Percentiles rank a stretch among this genome's conserved stretches.
phyloP scores from a whole-genome alignment of 2,113 vertebrate genomes.

The Tupaia tana region DNA sequence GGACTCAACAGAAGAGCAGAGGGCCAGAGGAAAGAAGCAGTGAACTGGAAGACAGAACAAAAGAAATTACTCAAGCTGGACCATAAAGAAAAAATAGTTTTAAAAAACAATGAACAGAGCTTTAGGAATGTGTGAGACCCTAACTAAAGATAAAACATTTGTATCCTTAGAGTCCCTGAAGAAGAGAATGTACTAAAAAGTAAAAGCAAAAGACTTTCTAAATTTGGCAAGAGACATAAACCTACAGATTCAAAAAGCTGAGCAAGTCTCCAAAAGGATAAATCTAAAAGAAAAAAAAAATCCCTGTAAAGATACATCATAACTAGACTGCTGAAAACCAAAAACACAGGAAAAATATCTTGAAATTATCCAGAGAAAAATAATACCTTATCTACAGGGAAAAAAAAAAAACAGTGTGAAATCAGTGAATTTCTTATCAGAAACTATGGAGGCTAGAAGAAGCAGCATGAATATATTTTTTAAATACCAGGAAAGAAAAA shows the following conservation, averaged over 20 bases:
- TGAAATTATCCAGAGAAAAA: too few species aligned
- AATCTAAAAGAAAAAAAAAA: not conserved
- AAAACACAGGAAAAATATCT: too few species aligned
- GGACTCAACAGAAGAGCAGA: not conserved
- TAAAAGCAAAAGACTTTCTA: too few species aligned
- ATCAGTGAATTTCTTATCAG: too few species aligned
- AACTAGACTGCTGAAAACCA: too few species aligned
- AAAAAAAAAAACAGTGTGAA: too few species aligned
- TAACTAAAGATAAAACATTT: not conserved
- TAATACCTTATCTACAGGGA: too few species aligned
- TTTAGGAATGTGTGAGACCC: not conserved
- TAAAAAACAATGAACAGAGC: not conserved
- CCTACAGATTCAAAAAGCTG: not conserved
- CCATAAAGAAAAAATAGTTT: not conserved
- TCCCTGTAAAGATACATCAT: not conserved
- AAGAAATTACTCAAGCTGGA: not conserved
- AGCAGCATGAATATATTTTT: not conserved
- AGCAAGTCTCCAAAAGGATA: not conserved
- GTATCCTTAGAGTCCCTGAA: not conserved
- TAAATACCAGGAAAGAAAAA: not conserved
- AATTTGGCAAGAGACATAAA: too few species aligned
- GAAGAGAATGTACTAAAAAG: not conserved
- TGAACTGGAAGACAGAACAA: not conserved
- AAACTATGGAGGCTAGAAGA: not conserved
- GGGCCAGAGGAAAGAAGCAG: not conserved